Base-by-base conservation (phyloP, 2,797 vertebrate genomes). In the Channallabes apus region DNA sequence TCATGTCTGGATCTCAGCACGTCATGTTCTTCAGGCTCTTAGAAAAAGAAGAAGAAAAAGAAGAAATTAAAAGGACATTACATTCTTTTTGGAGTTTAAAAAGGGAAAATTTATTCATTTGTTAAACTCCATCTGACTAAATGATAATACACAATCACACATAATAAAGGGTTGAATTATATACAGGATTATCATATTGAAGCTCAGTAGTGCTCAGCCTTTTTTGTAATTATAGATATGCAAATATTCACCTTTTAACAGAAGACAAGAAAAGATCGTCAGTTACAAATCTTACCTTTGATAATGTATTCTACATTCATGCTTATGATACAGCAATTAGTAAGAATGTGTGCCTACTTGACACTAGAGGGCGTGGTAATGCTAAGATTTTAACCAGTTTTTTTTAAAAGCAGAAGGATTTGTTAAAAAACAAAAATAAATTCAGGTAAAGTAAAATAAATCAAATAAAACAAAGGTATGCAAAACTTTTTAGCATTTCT, bases 321-420 rank as follows among this genome's bases (percentile, higher is more conserved):
- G 38, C 5, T 20, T 71, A 71, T 6, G 1, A 38, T n/a, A 46
- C 6, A 22, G 15, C 27, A 15, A 14, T 35, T 22, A 15, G 4
- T 35, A 24, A 24, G 32, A 61, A 78, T 78, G 29, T 61, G 75
- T 61, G 27, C 5, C 7, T 81, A 68, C 5, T 15, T 17, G 41
- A 32, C 80, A 68, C 80, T 68, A 68, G 80, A 81, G n/a, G 46
- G 80, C 79, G 17, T 41, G 18, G 3, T 41, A 80, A 29, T 12
- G 35, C 46, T 54, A 17, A 80, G 32, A 29, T 29, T 2, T n/a
- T 1, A 41, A 5, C 14, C 20, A 46, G 6, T 11, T 78, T 78
- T 61, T 18, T 58, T 27, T 3, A 20, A 38, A 61, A 38, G 56
- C 20, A 22, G 6, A 54, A 27, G n/a, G 38, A 32, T 68, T 54